Conservation (phyloP, 2,113 vertebrate genomes). For the Himantopus leucocephalus region DNA sequence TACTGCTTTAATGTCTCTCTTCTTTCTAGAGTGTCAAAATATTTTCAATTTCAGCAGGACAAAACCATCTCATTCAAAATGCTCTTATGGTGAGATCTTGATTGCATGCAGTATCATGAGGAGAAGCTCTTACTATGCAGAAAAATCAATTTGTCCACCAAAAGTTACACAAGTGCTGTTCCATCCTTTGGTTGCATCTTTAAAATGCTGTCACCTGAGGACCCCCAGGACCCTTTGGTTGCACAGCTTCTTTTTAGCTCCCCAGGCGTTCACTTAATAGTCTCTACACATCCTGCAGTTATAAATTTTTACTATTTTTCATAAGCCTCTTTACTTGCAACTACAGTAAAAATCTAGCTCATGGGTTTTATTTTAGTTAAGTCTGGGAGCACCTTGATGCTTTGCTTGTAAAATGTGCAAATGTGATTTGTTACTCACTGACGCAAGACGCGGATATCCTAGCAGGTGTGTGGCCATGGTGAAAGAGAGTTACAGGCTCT, state of each 20-base stretch:
- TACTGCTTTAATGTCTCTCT: not conserved
- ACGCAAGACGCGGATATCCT: fast-evolving
- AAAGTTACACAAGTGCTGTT: not conserved
- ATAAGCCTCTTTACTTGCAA: not conserved
- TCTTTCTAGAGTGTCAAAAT: constrained; percentile 1
- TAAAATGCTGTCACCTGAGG: not conserved
- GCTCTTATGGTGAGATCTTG: not conserved
- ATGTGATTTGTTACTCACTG: not conserved
- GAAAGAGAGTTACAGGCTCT: not conserved
- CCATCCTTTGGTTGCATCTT: not conserved
- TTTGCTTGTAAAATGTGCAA: not conserved
- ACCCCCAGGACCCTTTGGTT: not conserved
- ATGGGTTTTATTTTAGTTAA: not conserved
- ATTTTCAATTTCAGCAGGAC: not conserved
- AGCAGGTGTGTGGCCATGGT: not conserved
- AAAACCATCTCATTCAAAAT: not conserved
- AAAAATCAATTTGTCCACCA: not conserved
- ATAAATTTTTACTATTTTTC: not conserved
- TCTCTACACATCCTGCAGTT: not conserved
- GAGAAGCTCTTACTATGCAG: not conserved
- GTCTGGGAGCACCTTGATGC: not conserved
- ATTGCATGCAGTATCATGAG: not conserved
- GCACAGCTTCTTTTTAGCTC: not conserved
- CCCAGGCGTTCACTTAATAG: not conserved
- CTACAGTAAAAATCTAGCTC: not conserved